phyloP scores from a whole-genome alignment of 37 sponge, comb jelly and placozoan genomes.

The Halisarca cf. caerulea region DNA sequence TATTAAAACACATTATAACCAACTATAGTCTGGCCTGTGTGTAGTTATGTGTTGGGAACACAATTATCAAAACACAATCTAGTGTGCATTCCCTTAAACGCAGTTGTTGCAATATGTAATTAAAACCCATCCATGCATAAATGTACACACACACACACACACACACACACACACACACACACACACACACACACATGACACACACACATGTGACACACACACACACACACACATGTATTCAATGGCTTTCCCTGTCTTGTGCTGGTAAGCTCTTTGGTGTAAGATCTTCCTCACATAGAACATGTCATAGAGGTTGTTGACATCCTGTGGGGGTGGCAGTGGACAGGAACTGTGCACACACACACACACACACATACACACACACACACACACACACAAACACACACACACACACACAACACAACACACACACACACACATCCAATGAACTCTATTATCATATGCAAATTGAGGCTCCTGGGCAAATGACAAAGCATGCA shows the following conservation, averaged over 20 bases:
- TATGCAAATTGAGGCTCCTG: not conserved
- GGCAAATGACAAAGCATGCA: not conserved
- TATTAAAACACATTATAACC: too few relatives aligned
- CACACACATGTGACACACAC: not conserved
- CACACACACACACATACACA: not conserved
- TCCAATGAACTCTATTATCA: not conserved
- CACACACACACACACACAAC: too few relatives aligned
- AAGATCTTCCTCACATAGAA: constrained; percentile 84
- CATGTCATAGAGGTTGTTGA: constrained; percentile 92
- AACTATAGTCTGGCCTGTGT: too few relatives aligned
- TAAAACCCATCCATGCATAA: not conserved
- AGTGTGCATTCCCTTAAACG: not conserved
- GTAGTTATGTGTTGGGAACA: too few relatives aligned
- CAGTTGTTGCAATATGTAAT: not conserved
- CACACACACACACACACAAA: not conserved
- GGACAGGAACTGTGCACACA: too few relatives aligned
- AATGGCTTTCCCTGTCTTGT: constrained; percentile 78
- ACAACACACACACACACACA: too few relatives aligned
- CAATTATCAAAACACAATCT: not conserved
- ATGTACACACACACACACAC: not conserved
- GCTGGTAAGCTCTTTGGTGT: constrained; percentile 94
- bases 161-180: not conserved
- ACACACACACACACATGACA: not conserved
- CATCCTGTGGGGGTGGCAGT: constrained; percentile 66
- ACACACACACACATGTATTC: constrained; percentile 74